Conservation (phyloP, 2,797 vertebrate genomes). For the Darevskia mixta region DNA sequence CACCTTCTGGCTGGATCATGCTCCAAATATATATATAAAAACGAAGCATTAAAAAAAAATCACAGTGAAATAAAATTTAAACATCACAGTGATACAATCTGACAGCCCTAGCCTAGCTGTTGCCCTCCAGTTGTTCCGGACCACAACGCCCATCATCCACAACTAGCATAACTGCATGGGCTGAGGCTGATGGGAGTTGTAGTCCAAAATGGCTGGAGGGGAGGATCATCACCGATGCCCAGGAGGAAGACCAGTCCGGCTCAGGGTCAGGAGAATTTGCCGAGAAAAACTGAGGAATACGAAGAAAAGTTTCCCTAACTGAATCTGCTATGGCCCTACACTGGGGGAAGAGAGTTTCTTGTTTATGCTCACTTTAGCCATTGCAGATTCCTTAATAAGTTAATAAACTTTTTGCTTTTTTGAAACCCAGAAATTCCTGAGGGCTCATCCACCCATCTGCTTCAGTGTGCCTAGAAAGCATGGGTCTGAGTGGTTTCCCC, state of each 20-base stretch:
- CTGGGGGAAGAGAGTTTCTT: neutral
- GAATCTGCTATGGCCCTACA: neutral
- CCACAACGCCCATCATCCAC: too few relatives aligned
- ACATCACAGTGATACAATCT: slow-evolving; percentile 17
- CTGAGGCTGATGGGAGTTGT: too few relatives aligned
- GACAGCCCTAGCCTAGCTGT: too few relatives aligned
- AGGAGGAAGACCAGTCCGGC: neutral
- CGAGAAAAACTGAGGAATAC: neutral
- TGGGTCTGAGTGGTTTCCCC: too few relatives aligned
- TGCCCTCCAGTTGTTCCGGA: too few relatives aligned
- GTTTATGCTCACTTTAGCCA: neutral
- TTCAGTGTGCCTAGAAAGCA: too few relatives aligned
- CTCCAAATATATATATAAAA: neutral
- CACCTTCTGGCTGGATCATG: neutral
- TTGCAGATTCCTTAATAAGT: neutral
- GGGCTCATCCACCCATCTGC: too few relatives aligned
- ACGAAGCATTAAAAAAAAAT: neutral
- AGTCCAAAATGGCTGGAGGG: too few relatives aligned
- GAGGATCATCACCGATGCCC: neutral
- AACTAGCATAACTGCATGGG: too few relatives aligned
- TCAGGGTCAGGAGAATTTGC: neutral
- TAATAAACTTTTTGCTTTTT: neutral
- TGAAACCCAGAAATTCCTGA: neutral
- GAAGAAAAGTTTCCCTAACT: neutral
- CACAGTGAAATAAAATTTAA: neutral